phyloP scores from a whole-genome alignment of 2,113 vertebrate genomes.

The Ondatra zibethicus region DNA sequence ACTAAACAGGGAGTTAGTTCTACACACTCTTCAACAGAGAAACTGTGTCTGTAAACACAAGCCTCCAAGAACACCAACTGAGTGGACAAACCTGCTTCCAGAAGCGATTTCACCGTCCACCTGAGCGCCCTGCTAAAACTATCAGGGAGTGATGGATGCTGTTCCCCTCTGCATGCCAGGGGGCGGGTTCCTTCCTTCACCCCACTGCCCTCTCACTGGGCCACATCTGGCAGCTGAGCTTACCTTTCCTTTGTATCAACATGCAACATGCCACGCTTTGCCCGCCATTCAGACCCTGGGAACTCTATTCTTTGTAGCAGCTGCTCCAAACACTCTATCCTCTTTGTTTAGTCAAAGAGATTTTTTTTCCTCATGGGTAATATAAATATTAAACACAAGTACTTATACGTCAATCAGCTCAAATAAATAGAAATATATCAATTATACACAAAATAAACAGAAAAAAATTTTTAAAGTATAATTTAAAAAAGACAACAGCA shows the following conservation, averaged over 20 bases:
- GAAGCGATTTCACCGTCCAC: too few relatives aligned
- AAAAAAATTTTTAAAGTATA: too few relatives aligned
- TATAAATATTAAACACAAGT: not conserved
- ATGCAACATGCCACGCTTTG: not conserved
- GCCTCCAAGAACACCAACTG: not conserved
- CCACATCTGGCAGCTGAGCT: not conserved
- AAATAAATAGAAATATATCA: constrained; percentile 2
- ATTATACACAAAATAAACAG: not conserved
- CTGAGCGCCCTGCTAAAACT: too few relatives aligned
- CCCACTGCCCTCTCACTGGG: not conserved
- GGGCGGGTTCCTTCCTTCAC: not conserved
- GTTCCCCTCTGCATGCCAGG: accelerated
- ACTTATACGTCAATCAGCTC: not conserved
- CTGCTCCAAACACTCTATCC: not conserved
- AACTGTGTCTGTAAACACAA: not conserved
- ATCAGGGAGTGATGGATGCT: too few relatives aligned
- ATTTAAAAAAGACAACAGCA: not conserved
- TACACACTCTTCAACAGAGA: accelerated
- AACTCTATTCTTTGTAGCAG: not conserved
- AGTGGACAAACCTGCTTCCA: not conserved
- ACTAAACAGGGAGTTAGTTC: not conserved
- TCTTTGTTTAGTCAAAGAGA: not conserved
- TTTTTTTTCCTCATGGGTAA: not conserved
- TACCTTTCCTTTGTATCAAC: not conserved
- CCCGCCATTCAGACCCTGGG: not conserved